phyloP scores from a whole-genome alignment of 1,140 invertebrate species.

The Halyomorpha halys region DNA sequence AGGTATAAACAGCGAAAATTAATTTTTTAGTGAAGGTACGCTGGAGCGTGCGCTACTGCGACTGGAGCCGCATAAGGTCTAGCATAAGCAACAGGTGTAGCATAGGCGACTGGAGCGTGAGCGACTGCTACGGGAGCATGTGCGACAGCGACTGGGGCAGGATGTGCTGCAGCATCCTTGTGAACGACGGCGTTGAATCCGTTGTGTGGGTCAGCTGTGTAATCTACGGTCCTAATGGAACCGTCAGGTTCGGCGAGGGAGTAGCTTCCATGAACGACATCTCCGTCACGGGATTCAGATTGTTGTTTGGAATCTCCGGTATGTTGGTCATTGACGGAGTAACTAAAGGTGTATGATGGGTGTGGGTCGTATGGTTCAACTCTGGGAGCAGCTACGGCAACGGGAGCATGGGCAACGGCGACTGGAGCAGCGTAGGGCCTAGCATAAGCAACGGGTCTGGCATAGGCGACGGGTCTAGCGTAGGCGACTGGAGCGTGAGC shows the following conservation, averaged over 20 bases:
- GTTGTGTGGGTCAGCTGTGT: conserved; percentile 31
- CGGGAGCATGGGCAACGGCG: neutral
- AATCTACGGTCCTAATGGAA: conserved; percentile 31
- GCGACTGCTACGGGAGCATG: too few species aligned
- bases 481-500: conserved; percentile 13
- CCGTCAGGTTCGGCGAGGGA: conserved; percentile 39
- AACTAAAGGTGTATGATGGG: conserved; percentile 48
- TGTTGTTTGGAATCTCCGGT: conserved; percentile 58
- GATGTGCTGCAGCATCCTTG: neutral
- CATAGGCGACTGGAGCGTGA: neutral
- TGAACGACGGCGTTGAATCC: conserved; percentile 30
- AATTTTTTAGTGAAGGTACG: too few species aligned
- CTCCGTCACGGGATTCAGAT: conserved; percentile 54
- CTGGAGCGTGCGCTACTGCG: neutral
- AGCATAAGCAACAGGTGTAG: too few species aligned
- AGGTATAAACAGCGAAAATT: too few species aligned
- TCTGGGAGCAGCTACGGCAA: too few species aligned
- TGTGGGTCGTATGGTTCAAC: conserved; percentile 19
- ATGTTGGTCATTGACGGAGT: conserved; percentile 54
- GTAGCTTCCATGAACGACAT: conserved; percentile 55
- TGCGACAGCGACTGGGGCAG: neutral
- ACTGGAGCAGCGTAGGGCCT: conserved; percentile 12
- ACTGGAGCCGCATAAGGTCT: too few species aligned
- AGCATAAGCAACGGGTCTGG: too few species aligned
- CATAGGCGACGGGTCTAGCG: neutral